Evolutionary conservation across 2,888 invertebrate genomes (phyloP).

Genomic region (Andrena hattorfiana): DNA sequence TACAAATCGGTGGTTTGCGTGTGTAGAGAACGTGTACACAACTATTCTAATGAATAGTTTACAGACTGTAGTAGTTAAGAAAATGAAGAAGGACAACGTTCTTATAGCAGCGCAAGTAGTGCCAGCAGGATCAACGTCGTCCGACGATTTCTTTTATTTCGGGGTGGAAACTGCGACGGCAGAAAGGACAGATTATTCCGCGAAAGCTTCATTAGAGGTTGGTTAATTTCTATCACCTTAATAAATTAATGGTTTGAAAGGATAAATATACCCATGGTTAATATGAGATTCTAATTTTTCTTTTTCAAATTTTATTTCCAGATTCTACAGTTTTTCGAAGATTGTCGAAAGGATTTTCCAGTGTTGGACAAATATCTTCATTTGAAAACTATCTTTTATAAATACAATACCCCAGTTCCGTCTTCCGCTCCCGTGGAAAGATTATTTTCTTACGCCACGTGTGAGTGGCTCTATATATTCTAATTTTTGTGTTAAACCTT

Average conservation of each 20-base stretch:
- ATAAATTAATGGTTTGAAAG: not conserved
- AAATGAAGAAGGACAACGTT: not conserved
- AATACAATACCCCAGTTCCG: not conserved
- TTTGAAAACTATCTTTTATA: not conserved
- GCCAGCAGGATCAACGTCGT: not conserved
- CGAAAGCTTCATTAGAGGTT: not conserved
- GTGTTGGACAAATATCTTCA: not conserved
- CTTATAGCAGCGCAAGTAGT: not conserved
- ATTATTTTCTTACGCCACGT: conserved; percentile 10
- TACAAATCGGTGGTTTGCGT: not conserved
- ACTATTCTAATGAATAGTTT: not conserved
- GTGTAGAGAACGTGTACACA: not conserved
- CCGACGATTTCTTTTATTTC: not conserved
- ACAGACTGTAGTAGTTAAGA: not conserved
- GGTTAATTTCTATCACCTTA: not conserved
- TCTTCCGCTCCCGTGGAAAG: conserved; percentile 1
- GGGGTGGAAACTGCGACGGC: not conserved
- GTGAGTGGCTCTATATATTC: not conserved
- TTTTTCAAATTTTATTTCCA: not conserved
- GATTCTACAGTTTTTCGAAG: conserved; percentile 6
- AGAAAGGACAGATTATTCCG: not conserved
- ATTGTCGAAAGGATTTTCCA: not conserved
- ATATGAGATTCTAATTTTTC: not conserved
- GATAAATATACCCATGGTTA: not conserved
- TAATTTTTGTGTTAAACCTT: too few relatives aligned